phyloP scores from a whole-genome alignment of 2,113 vertebrate species.

The Mesitornis unicolor region DNA sequence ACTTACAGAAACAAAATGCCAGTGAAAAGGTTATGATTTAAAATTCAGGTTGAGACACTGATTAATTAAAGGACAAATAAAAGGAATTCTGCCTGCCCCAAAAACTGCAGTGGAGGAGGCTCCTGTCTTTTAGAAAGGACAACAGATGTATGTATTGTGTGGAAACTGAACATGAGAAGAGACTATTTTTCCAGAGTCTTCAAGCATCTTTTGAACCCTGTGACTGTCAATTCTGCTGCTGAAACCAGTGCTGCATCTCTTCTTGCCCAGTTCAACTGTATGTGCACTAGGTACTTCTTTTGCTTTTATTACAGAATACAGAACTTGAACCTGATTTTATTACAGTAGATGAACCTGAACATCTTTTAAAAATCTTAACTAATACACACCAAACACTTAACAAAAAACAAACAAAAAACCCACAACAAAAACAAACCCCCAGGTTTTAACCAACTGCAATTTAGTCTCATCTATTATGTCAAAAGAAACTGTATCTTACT shows the following conservation, averaged over 20 bases:
- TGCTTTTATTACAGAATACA: background rate
- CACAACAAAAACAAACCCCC: no score
- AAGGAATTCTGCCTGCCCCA: background rate
- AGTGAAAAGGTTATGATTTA: background rate
- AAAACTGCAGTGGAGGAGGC: background rate
- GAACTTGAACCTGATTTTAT: background rate
- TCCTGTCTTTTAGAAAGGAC: background rate
- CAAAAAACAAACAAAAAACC: accelerated
- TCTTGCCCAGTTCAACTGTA: background rate
- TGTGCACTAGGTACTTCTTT: background rate
- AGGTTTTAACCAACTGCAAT: background rate
- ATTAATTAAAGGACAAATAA: background rate
- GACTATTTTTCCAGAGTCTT: background rate
- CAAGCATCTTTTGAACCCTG: background rate
- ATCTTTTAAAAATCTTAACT: background rate
- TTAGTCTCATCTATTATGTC: background rate
- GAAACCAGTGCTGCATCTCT: background rate
- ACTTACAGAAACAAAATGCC: background rate
- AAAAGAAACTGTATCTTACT: background rate
- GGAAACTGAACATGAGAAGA: background rate
- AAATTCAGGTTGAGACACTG: background rate
- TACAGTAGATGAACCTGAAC: background rate
- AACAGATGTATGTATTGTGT: accelerated
- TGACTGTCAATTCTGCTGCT: background rate
- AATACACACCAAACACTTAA: background rate